Evolutionary conservation across 2,113 vertebrate genomes (phyloP).

Genomic region (Deroptyus accipitrinus): DNA sequence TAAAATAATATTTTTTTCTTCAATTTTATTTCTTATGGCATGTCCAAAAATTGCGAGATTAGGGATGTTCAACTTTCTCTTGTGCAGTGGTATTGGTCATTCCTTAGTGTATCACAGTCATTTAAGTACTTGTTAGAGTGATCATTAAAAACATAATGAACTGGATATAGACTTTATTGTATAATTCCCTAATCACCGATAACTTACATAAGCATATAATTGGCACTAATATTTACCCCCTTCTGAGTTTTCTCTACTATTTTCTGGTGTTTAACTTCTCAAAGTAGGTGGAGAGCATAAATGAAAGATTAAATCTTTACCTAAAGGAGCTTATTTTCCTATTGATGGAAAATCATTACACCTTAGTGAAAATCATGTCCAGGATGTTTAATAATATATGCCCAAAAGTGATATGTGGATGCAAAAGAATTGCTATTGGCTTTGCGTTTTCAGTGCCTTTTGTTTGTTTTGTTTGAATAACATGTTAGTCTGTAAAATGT

Average conservation of each 20-base stretch:
- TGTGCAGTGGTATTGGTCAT: background rate
- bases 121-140: slow-evolving; percentile 40
- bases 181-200: slow-evolving; percentile 44
- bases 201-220: slow-evolving; percentile 30
- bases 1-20: background rate
- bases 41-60: background rate
- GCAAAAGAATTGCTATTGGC: background rate
- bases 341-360: background rate
- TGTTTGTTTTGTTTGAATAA: background rate
- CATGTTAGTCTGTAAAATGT: background rate
- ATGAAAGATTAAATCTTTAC: slow-evolving; percentile 6
- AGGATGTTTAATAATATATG: background rate
- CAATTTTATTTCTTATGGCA: background rate
- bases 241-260: background rate
- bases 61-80: background rate
- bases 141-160: slow-evolving; percentile 46
- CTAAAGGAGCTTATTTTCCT: background rate
- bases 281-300: background rate
- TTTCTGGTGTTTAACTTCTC: background rate
- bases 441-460: background rate
- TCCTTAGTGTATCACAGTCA: slow-evolving; percentile 26
- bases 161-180: slow-evolving; percentile 8
- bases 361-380: background rate
- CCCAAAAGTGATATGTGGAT: background rate
- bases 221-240: background rate